Evolutionary conservation across 2,797 vertebrate species (phyloP).

Genomic region (Sebastes diploproa): DNA sequence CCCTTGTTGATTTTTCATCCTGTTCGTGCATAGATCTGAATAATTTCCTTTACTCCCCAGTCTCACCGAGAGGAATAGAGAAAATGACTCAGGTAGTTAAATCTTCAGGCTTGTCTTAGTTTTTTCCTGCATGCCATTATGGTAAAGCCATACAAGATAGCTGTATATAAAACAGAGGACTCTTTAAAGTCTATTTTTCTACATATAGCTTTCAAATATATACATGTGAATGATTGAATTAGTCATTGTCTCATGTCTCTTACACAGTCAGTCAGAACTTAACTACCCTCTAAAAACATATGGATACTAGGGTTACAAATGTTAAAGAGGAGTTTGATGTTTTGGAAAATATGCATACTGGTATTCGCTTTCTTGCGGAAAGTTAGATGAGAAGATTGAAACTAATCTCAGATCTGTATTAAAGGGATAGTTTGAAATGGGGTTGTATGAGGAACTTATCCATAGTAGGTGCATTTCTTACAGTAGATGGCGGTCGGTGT

Average conservation of each 20-base stretch:
- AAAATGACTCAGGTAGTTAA: constrained; percentile 85
- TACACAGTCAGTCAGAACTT: constrained; percentile 27
- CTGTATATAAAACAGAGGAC: constrained; percentile 79
- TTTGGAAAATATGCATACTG: not conserved
- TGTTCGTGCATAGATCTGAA: constrained; percentile 58
- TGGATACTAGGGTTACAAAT: not conserved
- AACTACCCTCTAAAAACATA: constrained; percentile 1
- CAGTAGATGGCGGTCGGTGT: too few species aligned
- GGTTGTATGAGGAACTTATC: too few species aligned
- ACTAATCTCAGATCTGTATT: not conserved
- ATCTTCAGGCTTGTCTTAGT: constrained; percentile 82
- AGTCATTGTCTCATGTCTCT: constrained; percentile 51
- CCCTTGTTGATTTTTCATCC: constrained; percentile 33
- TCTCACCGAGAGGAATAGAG: constrained; percentile 61
- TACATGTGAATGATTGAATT: constrained; percentile 56
- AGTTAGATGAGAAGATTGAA: constrained; percentile 1
- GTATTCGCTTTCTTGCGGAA: not conserved
- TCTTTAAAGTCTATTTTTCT: constrained; percentile 86
- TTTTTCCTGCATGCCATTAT: constrained; percentile 82
- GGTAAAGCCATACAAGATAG: constrained; percentile 84
- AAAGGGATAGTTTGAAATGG: too few species aligned
- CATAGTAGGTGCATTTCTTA: too few species aligned
- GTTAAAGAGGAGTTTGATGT: constrained; percentile 1
- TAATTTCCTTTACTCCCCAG: constrained; percentile 54
- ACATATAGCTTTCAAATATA: constrained; percentile 72